Evolutionary conservation across 2,888 invertebrate genomes (phyloP).

Genomic region (Zootermopsis nevadensis): DNA sequence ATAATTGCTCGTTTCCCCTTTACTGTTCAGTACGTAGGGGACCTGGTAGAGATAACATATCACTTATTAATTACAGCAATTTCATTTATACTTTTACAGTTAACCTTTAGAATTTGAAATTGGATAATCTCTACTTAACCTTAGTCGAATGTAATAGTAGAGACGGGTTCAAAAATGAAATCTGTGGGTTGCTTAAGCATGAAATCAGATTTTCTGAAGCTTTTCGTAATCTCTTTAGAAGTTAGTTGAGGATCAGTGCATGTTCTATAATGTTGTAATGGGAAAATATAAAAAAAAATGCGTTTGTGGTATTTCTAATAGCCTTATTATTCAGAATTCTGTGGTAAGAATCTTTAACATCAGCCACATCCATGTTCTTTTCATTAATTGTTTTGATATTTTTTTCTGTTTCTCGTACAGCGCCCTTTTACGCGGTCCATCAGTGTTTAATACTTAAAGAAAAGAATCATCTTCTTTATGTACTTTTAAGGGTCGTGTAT

Average conservation of each 20-base stretch:
- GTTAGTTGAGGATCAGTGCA: not conserved
- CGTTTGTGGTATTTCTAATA: too few relatives aligned
- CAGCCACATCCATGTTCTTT: too few relatives aligned
- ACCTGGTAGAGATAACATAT: not conserved
- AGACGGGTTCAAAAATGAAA: not conserved
- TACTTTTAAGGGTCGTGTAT: too few relatives aligned
- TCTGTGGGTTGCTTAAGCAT: not conserved
- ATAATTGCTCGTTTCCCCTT: constrained; percentile 3
- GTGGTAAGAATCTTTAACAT: too few relatives aligned
- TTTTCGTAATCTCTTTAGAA: not conserved
- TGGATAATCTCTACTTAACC: not conserved
- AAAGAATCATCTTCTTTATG: too few relatives aligned
- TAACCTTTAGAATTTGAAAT: not conserved
- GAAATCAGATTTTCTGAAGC: not conserved
- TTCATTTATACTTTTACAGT: not conserved
- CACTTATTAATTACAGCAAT: not conserved
- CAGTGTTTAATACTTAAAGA: too few relatives aligned
- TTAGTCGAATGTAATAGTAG: not conserved
- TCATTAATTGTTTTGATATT: too few relatives aligned
- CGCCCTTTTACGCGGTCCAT: too few relatives aligned
- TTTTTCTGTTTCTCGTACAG: too few relatives aligned
- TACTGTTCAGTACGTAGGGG: not conserved
- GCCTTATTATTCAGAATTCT: too few relatives aligned
- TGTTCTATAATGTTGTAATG: not conserved
- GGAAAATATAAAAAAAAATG: too few relatives aligned